Conservation (phyloP, 2,888 invertebrate genomes). For the Nemapogon koenigi region DNA sequence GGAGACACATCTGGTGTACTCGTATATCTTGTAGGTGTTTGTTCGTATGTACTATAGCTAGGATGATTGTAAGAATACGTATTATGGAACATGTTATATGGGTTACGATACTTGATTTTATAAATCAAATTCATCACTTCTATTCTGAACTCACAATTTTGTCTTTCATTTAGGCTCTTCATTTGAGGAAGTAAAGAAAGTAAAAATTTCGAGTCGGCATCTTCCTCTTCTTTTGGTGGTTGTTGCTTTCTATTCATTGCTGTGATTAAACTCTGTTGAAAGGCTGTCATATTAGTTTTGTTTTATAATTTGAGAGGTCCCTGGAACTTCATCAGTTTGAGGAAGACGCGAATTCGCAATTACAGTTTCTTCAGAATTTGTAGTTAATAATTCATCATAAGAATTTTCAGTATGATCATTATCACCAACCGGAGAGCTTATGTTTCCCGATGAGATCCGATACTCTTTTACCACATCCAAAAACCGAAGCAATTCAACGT, state of each 20-base stretch:
- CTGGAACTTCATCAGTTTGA: constrained; percentile 15
- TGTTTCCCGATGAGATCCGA: constrained; percentile 16
- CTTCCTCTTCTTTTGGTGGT: constrained; percentile 13
- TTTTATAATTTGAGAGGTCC: constrained; percentile 16
- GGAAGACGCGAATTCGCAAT: constrained; percentile 14
- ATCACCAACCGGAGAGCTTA: constrained; percentile 15
- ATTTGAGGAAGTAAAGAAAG: constrained; percentile 15
- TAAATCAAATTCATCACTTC: constrained; percentile 18
- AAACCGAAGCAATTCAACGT: constrained; percentile 14
- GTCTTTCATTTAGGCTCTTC: constrained; percentile 15
- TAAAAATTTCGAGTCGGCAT: constrained; percentile 16
- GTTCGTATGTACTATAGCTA: constrained; percentile 14
- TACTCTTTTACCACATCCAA: constrained; percentile 14
- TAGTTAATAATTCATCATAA: constrained; percentile 18
- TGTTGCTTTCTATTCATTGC: constrained; percentile 16
- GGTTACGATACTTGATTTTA: constrained; percentile 14
- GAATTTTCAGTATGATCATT: constrained; percentile 17
- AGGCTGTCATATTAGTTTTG: constrained; percentile 16
- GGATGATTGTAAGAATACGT: constrained; percentile 9
- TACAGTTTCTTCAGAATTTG: constrained; percentile 16
- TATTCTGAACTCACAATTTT: constrained; percentile 19
- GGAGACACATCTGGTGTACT: constrained; percentile 10
- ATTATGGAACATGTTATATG: constrained; percentile 11
- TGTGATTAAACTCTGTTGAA: constrained; percentile 18
- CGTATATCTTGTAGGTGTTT: constrained; percentile 13